Base-by-base conservation (phyloP, 2,888 invertebrate species). In the Altica lythri region DNA sequence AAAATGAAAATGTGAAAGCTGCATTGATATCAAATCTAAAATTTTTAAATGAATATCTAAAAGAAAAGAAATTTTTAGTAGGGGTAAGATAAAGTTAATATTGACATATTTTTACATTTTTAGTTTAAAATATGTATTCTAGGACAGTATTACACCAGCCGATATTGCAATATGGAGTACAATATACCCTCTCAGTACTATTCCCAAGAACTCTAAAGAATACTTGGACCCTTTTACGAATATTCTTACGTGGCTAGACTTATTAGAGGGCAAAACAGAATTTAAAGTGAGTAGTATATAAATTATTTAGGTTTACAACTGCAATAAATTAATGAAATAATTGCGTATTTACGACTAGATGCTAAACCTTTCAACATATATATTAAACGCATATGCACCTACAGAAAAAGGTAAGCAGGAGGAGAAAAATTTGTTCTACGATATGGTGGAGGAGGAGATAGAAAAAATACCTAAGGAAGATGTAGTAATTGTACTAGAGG, bases 91-190 rank as follows among this genome's bases (percentile, higher is more conserved):
- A 29, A 34, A 19, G 27, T 47, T 47, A 43, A 29, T 10, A 2
- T 29, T 29, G 9, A 10, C n/a, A n/a, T n/a, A 10, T 3, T 29
- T n/a, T 3, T 29, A 29, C 9, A 29, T 3, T 25, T 25, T 6
- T 6, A 25, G 25, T 6, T 8, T 25, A 25, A 25, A 25, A 27
- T 50, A 10, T 55, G 30, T 32, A 57, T 78, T 80, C 46, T 72
- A 87, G 86, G 79, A 81, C 53, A 80, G 81, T 59, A 52, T 88
- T 17, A 82, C 85, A 13, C 78, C 85, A 2, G 88, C 85, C 0
- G 92, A 92, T 75, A 77, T 89, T 47, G 80, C 84, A 2, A 77
- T 91, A 56, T 92, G 89, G 88, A 82, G 84, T 32, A 83, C 86
- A 1, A 64, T 92, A 2, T 89, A 87, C 68, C 88, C 88, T 0